A percentile compares a stretch with the other conserved stretches of the same genome.
Conservation (phyloP, 1,140 invertebrate genomes). For the Aphaenogaster floridana region DNA sequence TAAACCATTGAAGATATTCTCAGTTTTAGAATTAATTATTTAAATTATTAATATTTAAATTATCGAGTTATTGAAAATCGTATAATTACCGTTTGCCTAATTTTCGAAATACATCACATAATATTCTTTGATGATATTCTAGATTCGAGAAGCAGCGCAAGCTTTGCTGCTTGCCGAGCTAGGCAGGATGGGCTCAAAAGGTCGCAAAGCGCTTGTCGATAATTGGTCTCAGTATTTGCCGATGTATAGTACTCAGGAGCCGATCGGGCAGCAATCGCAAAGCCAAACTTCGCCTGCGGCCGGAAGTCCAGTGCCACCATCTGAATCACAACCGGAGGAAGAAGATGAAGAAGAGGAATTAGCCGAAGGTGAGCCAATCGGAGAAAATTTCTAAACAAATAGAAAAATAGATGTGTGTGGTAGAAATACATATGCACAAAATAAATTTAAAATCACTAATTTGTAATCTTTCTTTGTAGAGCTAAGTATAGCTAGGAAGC, state of each 20-base stretch:
- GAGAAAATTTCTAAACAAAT: background rate
- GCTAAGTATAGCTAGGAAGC: constrained; percentile 90
- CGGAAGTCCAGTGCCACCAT: constrained; percentile 82
- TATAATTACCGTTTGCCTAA: background rate
- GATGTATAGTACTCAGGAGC: constrained; percentile 90
- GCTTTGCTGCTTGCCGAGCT: constrained; percentile 98
- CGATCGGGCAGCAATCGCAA: constrained; percentile 85
- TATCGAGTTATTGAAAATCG: background rate
- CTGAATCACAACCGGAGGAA: constrained; percentile 90
- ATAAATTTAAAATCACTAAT: constrained; percentile 51
- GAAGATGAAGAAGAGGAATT: constrained; percentile 94
- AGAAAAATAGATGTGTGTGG: background rate
- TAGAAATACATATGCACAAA: background rate
- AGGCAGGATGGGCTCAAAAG: constrained; percentile 95
- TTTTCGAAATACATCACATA: background rate
- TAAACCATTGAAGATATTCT: background rate
- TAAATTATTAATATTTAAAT: background rate
- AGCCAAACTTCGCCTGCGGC: constrained; percentile 83
- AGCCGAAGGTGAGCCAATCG: constrained; percentile 83
- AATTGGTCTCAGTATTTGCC: constrained; percentile 98
- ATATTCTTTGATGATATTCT: background rate
- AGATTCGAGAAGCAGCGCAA: constrained; percentile 97
- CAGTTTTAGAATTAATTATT: constrained; percentile 9
- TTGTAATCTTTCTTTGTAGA: constrained; percentile 79
- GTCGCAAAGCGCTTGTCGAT: constrained; percentile 96